phyloP scores from a whole-genome alignment of 2,113 vertebrate genomes.

The Numida meleagris region DNA sequence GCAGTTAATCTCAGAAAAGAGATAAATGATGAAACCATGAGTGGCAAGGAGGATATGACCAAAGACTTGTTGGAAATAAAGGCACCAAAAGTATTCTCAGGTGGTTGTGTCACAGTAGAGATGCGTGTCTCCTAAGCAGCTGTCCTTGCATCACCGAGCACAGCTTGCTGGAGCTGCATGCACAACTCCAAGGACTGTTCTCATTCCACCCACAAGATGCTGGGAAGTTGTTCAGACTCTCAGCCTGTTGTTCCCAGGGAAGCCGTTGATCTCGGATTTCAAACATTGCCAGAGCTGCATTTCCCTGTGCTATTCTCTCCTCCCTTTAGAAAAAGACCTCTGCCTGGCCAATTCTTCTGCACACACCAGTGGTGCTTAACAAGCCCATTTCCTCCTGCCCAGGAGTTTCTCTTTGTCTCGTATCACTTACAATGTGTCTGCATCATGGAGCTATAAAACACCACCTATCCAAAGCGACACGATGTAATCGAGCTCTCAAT shows the following conservation, averaged over 20 bases:
- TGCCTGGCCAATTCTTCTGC: not conserved
- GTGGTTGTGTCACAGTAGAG: not conserved
- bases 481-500: not conserved
- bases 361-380: not conserved
- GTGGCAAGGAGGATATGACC: not conserved
- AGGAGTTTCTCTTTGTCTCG: not conserved
- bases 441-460: not conserved
- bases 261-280: slow-evolving; percentile 57
- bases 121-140: not conserved
- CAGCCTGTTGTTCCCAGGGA: slow-evolving; percentile 37
- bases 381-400: not conserved
- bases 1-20: not conserved
- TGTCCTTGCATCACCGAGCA: not conserved
- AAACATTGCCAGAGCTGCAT: not conserved
- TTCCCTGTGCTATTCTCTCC: not conserved
- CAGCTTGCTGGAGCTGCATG: slow-evolving; percentile 25
- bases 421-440: rapidly evolving
- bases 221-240: slow-evolving; percentile 32
- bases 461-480: not conserved
- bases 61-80: not conserved
- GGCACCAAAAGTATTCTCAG: not conserved
- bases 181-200: not conserved
- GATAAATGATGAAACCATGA: not conserved
- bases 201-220: not conserved
- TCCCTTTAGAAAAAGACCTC: not conserved